A percentile compares a stretch with the other conserved stretches of the same genome.
Conservation (phyloP, 2,888 invertebrate genomes). For the Gastracanthus pulcherrimus region DNA sequence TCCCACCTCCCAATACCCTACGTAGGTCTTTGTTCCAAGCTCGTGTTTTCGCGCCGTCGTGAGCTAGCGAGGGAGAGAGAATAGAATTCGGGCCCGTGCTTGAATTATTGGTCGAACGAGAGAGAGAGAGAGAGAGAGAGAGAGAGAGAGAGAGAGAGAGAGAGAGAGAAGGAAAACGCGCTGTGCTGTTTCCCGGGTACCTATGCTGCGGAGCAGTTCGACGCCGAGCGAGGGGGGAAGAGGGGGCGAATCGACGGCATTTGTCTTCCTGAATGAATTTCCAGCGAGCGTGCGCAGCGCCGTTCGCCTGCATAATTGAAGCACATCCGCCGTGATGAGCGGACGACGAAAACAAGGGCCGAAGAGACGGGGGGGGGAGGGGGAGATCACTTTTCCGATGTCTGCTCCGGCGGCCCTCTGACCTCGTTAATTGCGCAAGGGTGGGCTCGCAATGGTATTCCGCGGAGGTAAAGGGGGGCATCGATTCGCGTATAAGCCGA, state of each 20-base stretch:
- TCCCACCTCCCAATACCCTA: background rate
- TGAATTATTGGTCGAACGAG: constrained; percentile 45
- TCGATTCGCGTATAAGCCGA: background rate
- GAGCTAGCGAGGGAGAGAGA: background rate
- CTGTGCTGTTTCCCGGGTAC: background rate
- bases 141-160: constrained; percentile 1
- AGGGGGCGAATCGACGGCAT: constrained; percentile 18
- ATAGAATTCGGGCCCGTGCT: constrained; percentile 18
- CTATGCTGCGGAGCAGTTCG: background rate
- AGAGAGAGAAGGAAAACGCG: background rate
- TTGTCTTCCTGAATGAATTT: constrained; percentile 47
- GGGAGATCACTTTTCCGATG: constrained; percentile 13
- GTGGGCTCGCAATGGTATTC: background rate
- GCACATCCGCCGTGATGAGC: constrained; percentile 18
- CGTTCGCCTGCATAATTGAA: constrained; percentile 43
- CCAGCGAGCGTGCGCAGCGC: constrained; percentile 3
- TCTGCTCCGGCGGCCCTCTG: background rate
- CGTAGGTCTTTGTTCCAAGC: constrained; percentile 35
- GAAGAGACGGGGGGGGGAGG: too few species aligned
- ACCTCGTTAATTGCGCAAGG: constrained; percentile 23
- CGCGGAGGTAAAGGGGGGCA: background rate
- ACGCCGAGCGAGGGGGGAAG: background rate
- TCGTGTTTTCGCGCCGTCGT: constrained; percentile 37
- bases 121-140: background rate
- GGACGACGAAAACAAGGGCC: constrained; percentile 26